Evolutionary conservation across 2,797 vertebrate genomes (phyloP).

Genomic region (Alcedo quadribrachys): DNA sequence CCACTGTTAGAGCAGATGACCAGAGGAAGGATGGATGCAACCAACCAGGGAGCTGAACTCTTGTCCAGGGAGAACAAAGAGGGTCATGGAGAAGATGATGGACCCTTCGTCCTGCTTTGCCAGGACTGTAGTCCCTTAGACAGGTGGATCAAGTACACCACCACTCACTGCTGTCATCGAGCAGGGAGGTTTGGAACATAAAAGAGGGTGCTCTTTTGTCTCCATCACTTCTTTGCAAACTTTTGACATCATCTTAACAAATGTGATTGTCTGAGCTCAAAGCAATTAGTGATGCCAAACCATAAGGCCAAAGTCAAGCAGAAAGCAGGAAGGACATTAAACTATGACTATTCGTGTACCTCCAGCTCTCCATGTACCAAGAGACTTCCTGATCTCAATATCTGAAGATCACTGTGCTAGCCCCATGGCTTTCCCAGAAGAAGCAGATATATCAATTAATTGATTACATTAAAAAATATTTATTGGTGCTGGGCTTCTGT

Average conservation of each 20-base stretch:
- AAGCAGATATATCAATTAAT: not conserved
- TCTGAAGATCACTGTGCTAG: not conserved
- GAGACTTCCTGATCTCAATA: accelerated
- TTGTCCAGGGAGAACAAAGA: not conserved
- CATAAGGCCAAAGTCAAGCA: not conserved
- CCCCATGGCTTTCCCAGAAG: not conserved
- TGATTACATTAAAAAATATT: not conserved
- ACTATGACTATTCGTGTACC: not conserved
- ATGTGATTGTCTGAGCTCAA: not conserved
- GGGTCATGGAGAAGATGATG: accelerated
- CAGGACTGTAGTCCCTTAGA: not conserved
- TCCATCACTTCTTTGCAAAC: not conserved
- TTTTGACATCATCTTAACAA: not conserved
- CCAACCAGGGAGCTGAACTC: accelerated
- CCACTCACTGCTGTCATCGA: accelerated
- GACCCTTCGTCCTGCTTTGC: not conserved
- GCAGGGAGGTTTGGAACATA: not conserved
- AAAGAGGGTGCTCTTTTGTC: not conserved
- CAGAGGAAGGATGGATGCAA: accelerated
- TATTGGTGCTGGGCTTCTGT: not conserved
- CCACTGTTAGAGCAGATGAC: not conserved
- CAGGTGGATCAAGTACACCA: accelerated
- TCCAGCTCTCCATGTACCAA: not conserved
- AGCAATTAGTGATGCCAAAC: not conserved
- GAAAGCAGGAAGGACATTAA: not conserved